Percentiles rank a stretch among this genome's conserved stretches.
Evolutionary conservation across 2,113 vertebrate species (phyloP).

Genomic region (Hiodon alosoides): DNA sequence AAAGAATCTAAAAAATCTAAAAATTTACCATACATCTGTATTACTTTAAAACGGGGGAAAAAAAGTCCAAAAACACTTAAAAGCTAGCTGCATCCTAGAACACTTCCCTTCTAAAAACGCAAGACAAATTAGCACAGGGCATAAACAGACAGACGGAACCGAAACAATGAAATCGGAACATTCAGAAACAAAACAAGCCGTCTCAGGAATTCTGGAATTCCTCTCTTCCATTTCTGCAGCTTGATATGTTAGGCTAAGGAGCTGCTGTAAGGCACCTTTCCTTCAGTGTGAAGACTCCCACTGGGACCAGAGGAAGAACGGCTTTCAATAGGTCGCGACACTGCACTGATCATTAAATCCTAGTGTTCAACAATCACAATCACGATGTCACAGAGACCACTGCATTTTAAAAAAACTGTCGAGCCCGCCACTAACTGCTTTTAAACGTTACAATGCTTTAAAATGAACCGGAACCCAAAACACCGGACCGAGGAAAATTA

Average conservation of each 20-base stretch:
- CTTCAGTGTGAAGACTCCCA: neutral
- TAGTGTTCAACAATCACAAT: conserved; percentile 10
- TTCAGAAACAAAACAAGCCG: conserved; percentile 8
- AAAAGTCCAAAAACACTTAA: conserved; percentile 12
- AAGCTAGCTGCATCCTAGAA: conserved; percentile 37
- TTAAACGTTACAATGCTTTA: conserved; percentile 3
- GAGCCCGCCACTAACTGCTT: conserved; percentile 3
- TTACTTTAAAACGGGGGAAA: conserved; percentile 12
- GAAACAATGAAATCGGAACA: conserved; percentile 12
- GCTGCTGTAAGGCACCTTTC: neutral
- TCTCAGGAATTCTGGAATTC: conserved; percentile 3
- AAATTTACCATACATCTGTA: too few species aligned
- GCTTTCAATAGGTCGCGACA: neutral
- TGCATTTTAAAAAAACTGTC: conserved; percentile 11
- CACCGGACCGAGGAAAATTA: neutral
- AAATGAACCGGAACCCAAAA: conserved; percentile 3
- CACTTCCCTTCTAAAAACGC: conserved; percentile 30
- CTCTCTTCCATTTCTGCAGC: neutral
- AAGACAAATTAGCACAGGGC: conserved; percentile 28
- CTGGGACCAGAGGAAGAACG: neutral
- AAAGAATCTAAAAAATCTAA: conserved; percentile 36
- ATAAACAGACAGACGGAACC: conserved; percentile 26
- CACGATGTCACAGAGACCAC: conserved; percentile 17
- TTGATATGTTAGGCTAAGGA: neutral
- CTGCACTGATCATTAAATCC: neutral